These are phyloP conservation scores for Coracias cyanogaster DNA, from an alignment of 2,797 vertebrate species.

Conservation along the genomic window DNA sequence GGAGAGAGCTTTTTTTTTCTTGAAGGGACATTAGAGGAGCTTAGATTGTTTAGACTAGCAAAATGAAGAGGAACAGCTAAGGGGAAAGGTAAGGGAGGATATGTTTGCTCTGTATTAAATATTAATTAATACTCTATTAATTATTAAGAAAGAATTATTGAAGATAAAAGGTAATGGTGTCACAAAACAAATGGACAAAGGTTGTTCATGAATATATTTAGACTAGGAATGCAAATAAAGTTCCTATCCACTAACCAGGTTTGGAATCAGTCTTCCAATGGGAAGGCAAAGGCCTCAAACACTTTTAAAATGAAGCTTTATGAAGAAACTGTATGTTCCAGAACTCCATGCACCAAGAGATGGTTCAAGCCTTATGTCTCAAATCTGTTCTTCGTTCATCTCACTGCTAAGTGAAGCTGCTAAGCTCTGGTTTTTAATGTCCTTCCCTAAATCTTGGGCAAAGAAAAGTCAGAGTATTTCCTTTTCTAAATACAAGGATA, in stretches of 20 bases:
- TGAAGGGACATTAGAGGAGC: conserved; percentile 5
- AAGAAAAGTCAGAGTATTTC: neutral
- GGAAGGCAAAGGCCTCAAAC: neutral
- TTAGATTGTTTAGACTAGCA: conserved; percentile 43
- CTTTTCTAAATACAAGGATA: neutral
- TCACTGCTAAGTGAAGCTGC: neutral
- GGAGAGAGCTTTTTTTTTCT: neutral
- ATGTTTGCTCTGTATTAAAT: conserved; percentile 61
- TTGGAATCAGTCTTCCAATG: neutral
- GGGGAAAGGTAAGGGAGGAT: conserved; percentile 49
- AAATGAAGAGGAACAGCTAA: conserved; percentile 30
- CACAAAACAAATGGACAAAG: conserved; percentile 62
- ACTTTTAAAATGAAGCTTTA: neutral
- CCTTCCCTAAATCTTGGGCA: neutral
- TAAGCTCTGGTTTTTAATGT: neutral
- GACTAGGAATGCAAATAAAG: conserved; percentile 6
- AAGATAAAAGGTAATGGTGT: conserved; percentile 63
- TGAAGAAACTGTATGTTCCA: neutral
- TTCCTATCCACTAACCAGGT: neutral
- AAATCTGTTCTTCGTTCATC: neutral
- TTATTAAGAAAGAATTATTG: conserved; percentile 48
- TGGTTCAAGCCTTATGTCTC: neutral
- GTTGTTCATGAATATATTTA: conserved; percentile 25
- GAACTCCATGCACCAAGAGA: neutral
- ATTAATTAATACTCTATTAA: conserved; percentile 56